Base-by-base conservation (phyloP, 30 jellyfish, hydroid and myxozoan genomes). In the Aurelia aurita region DNA sequence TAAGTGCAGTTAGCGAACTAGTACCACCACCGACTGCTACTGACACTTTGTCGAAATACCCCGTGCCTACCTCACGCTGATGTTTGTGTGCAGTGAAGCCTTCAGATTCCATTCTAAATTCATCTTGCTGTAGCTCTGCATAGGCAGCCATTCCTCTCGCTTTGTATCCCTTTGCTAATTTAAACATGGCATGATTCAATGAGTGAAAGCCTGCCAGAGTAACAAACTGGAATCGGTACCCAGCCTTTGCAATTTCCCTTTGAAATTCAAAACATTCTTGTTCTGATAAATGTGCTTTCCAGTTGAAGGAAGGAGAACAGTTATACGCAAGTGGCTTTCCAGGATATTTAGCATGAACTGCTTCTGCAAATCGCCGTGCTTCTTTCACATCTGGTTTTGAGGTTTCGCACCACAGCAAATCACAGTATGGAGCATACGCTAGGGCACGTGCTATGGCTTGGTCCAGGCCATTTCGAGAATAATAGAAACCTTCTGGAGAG, bases 21-120 rank as follows among this genome's bases (percentile, higher is more conserved):
- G 68, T 57, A 7, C 98, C 98, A 32, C 97, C 96, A 7, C 93
- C 89, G 19, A 87, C 90, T 12, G 96, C 93, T n/a, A 80, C 81
- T 12, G 98, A 87, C 22, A 93, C 76, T 32, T 76, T 63, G 44
- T 93, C 98, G 59, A 93, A 93, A 63, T 87, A 93, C 19, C 97
- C 91, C n/a, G 98, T 88, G 16, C 98, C 98, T 26, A 88, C 98
- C 73, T 93, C 98, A 7, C 98, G 88, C 58, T 93, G 98, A 63
- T 93, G 97, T 51, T 88, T 93, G 62, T 88, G 98, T 10, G 94
- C 97, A 2, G 98, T 93, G 70, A 93, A 93, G 57, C 98, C 98
- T 58, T 93, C 69, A 45, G 94, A 81, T 69, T 82, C 97, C 59
- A 70, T 71, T 23, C 39, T 72, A 43, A 88, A 87, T 69, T 93